phyloP scores from a whole-genome alignment of 2,797 vertebrate species.

The Falco rusticolus region DNA sequence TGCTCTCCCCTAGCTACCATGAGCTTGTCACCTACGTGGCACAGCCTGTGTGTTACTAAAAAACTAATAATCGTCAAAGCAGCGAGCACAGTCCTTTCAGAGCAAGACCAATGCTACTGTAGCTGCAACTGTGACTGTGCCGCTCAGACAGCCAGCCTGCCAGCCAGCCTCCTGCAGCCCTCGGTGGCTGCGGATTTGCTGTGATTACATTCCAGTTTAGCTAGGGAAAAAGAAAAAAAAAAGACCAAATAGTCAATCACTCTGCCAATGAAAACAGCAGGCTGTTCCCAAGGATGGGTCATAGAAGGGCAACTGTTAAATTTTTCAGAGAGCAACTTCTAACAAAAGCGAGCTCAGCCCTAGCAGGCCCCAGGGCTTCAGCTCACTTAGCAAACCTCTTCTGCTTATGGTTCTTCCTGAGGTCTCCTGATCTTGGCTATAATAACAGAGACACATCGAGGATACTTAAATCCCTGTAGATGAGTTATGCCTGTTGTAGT shows the following conservation, averaged over 20 bases:
- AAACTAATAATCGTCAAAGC: neutral
- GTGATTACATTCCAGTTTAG: neutral
- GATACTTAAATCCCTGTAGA: neutral
- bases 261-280: neutral
- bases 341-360: neutral
- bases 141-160: neutral
- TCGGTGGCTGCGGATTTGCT: neutral
- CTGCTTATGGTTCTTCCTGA: neutral
- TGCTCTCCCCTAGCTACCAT: neutral
- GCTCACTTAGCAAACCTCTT: neutral
- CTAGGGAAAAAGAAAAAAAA: neutral
- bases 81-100: neutral
- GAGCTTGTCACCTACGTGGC: neutral
- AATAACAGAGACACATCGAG: neutral
- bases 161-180: neutral
- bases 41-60: neutral
- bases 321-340: constrained; percentile 8
- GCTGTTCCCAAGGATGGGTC: neutral
- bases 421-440: neutral
- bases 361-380: neutral
- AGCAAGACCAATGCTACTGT: neutral
- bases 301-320: constrained; percentile 10
- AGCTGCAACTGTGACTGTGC: neutral
- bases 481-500: neutral
- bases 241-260: neutral